Evolutionary conservation across 2,888 invertebrate genomes (phyloP).

Genomic region (Caenorhabditis auriculariae): DNA sequence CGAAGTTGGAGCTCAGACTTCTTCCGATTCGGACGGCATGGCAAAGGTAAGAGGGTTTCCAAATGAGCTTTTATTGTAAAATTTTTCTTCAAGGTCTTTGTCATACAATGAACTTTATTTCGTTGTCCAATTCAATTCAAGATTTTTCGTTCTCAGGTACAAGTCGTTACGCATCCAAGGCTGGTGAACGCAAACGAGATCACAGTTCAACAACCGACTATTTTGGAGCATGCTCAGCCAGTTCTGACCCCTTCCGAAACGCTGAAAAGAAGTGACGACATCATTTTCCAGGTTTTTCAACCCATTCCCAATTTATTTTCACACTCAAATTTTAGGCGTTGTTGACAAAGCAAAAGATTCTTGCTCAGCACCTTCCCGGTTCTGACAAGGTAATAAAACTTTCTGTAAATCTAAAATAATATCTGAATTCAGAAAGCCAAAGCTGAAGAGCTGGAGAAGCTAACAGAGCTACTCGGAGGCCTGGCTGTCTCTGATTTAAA

Average conservation of each 20-base stretch:
- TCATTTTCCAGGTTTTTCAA: constrained; percentile 44
- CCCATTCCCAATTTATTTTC: not conserved
- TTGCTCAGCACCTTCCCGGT: constrained; percentile 47
- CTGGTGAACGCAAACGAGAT: constrained; percentile 61
- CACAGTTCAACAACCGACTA: constrained; percentile 57
- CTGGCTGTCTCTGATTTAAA: constrained; percentile 76
- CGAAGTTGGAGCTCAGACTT: constrained; percentile 21
- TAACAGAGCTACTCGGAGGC: constrained; percentile 89
- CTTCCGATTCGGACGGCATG: constrained; percentile 31
- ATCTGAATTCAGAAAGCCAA: constrained; percentile 40
- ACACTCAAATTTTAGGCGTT: constrained; percentile 30
- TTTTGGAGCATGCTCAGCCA: constrained; percentile 64
- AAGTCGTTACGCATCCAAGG: constrained; percentile 60
- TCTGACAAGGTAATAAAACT: constrained; percentile 34
- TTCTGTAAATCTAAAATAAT: not conserved
- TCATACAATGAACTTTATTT: no score
- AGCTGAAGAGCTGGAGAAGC: constrained; percentile 49
- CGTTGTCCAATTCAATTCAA: no score
- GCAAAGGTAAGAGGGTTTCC: no score
- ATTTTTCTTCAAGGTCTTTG: not conserved
- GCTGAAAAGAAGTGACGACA: constrained; percentile 63
- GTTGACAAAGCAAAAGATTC: constrained; percentile 55
- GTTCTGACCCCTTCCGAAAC: constrained; percentile 65
- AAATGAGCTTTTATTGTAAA: not conserved
- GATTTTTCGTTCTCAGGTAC: constrained; percentile 39